These are phyloP conservation scores for human (Homo sapiens) DNA, from an alignment of 2,113 vertebrate genomes.

Conservation along the genomic window DNA sequence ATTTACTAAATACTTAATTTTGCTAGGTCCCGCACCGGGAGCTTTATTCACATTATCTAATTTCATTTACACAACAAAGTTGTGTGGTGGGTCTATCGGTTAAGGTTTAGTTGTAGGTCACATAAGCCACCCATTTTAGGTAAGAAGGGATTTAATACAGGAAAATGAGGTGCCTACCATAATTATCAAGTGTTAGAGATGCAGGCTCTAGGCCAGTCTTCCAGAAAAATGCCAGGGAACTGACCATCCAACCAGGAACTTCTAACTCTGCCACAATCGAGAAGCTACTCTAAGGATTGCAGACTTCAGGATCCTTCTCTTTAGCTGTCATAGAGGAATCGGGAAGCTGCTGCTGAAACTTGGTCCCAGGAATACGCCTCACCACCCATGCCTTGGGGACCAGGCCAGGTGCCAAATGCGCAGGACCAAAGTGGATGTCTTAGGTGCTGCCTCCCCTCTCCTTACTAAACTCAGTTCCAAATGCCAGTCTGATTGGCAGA, in stretches of 20 bases:
- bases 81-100: background rate
- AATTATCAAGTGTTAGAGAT: background rate
- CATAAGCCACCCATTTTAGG: background rate
- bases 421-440: background rate
- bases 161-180: background rate
- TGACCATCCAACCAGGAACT: background rate
- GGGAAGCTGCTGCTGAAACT: background rate
- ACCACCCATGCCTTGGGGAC: background rate
- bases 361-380: background rate
- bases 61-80: background rate
- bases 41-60: background rate
- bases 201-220: background rate
- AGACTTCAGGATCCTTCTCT: background rate
- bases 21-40: background rate
- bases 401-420: background rate
- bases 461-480: background rate
- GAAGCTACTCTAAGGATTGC: background rate
- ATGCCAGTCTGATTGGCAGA: background rate
- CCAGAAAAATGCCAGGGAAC: background rate
- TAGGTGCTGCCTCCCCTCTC: background rate
- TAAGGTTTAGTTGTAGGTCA: background rate
- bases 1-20: background rate
- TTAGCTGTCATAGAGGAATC: background rate
- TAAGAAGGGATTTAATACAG: background rate
- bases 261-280: background rate